phyloP scores from a whole-genome alignment of 2,113 vertebrate genomes.

The Cyprinodon brontotheroides region DNA sequence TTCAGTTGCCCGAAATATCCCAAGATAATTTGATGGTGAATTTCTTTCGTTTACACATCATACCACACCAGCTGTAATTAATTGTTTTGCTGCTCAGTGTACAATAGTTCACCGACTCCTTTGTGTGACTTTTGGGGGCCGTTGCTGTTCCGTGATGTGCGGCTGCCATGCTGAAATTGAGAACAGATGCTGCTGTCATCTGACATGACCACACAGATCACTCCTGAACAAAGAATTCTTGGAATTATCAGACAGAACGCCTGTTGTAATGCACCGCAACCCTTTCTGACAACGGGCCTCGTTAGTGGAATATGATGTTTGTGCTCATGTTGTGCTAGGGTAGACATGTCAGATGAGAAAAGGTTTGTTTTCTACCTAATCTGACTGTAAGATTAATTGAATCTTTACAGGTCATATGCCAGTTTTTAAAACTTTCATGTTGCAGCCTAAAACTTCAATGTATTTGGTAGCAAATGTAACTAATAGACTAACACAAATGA shows the following conservation, averaged over 20 bases:
- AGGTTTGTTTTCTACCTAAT: not conserved
- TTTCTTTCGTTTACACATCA: slow-evolving; percentile 81
- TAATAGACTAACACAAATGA: too few species aligned
- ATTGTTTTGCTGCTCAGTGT: slow-evolving; percentile 75
- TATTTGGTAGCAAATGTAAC: too few species aligned
- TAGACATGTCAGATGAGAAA: not conserved
- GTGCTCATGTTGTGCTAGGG: not conserved
- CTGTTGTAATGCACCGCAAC: not conserved
- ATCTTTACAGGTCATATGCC: not conserved
- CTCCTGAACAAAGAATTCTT: slow-evolving; percentile 44
- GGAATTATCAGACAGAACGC: slow-evolving; percentile 30
- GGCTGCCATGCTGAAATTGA: slow-evolving; percentile 31
- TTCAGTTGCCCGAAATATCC: slow-evolving; percentile 70
- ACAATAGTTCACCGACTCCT: slow-evolving; percentile 78
- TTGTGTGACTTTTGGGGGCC: slow-evolving; percentile 64
- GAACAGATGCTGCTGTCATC: slow-evolving; percentile 65
- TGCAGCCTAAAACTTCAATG: not conserved
- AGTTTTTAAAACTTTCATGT: not conserved
- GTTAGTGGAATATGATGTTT: not conserved
- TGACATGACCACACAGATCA: slow-evolving; percentile 46
- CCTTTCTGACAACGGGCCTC: slow-evolving; percentile 15
- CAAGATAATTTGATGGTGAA: slow-evolving; percentile 77
- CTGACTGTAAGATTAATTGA: not conserved
- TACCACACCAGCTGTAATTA: slow-evolving; percentile 79
- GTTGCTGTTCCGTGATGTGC: slow-evolving; percentile 46